A percentile compares a stretch with the other conserved stretches of the same genome.
phyloP scores from a whole-genome alignment of 2,888 invertebrate species.

The Harpalus rubripes region DNA sequence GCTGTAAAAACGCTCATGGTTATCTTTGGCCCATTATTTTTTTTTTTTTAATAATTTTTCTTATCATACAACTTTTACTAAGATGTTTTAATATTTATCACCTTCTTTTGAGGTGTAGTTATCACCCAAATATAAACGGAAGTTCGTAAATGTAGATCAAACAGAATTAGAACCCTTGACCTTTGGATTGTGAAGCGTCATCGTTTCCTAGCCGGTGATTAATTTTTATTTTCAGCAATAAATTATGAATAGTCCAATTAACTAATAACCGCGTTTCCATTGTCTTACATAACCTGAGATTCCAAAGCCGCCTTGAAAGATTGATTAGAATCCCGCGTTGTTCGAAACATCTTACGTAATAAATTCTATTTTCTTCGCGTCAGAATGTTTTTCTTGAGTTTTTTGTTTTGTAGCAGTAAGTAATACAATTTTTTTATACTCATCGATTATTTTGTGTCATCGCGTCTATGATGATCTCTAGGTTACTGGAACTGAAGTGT shows the following conservation, averaged over 20 bases:
- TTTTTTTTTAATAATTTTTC: too few relatives aligned
- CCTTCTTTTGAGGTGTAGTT: too few relatives aligned
- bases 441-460: constrained; percentile 32
- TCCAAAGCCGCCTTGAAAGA: background rate
- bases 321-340: constrained; percentile 3
- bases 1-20: too few relatives aligned
- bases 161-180: too few relatives aligned
- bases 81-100: too few relatives aligned
- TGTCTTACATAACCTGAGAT: background rate
- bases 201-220: too few relatives aligned
- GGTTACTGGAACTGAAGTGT: constrained; percentile 42
- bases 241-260: background rate
- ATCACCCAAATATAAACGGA: too few relatives aligned
- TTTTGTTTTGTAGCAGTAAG: constrained; percentile 33
- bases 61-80: too few relatives aligned
- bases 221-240: too few relatives aligned
- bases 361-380: constrained; percentile 30
- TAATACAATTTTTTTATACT: constrained; percentile 25
- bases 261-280: background rate
- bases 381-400: constrained; percentile 2
- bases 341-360: constrained; percentile 30
- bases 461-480: constrained; percentile 30
- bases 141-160: too few relatives aligned
- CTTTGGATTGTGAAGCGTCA: too few relatives aligned
- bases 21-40: too few relatives aligned